Evolutionary conservation across 2,113 vertebrate genomes (phyloP), one percentile per base, ranked within the genome.

Genomic region (Serinus canaria): DNA sequence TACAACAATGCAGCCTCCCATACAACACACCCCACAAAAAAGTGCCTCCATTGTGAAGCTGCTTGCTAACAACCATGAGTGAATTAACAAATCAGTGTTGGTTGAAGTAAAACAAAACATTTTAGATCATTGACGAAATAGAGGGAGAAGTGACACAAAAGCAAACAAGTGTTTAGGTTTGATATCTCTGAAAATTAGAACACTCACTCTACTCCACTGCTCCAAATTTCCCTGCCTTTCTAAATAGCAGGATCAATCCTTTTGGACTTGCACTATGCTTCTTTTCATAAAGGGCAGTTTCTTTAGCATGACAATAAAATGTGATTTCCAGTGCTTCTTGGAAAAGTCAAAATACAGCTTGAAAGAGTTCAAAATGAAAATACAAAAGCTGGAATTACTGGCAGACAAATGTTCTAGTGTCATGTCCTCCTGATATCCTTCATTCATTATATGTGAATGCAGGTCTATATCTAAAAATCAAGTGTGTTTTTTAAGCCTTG

Each of bases 221-320:
- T 83, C 33, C 53, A 53, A 23, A 89, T 88, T 84, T 64, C 76
- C 19, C 27, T 68, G 35, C 31, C 64, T 81, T 58, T 88, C 31
- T 92, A 89, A 92, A 79, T 46, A 87, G 68, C 11, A 90, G 62
- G 28, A 86, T 81, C 73, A 82, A 30, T 28, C 66, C 15, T 75
- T 93, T 72, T 27, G 19, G 64, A 46, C 14, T 84, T 68, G 21
- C 46, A 84, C 73, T 90, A 59, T 80, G 56, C 66, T 85, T 64
- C 89, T 89, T 95, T 94, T 82, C 76, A 76, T 86, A 85, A 84
- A 95, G 39, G 74, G 55, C 39, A 22, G 27, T 79, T 94, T 84
- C 59, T 83, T 94, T 87, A 95, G 66, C 89, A 86, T 96, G 74
- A 94, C 90, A 96, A 95, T 96, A 78, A 95, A 91, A 90, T 88